A percentile compares a stretch with the other conserved stretches of the same genome.
These are phyloP conservation scores for Silurus aristotelis DNA, from an alignment of 2,797 vertebrate species.

Conservation along the genomic window DNA sequence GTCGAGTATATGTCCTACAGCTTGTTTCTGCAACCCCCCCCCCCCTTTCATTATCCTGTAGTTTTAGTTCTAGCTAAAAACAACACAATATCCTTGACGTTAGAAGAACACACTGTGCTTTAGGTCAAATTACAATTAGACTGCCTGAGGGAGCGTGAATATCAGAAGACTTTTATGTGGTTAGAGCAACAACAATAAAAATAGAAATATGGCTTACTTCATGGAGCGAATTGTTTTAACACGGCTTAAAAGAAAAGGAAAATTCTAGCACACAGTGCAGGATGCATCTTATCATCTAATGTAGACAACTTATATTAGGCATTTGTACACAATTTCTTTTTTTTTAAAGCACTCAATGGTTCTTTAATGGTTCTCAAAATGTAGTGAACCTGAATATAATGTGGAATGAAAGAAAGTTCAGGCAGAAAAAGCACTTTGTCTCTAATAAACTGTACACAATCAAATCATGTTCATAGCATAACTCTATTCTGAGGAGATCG, in stretches of 20 bases:
- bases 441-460: neutral
- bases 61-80: slow-evolving; percentile 12
- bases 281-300: neutral
- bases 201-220: slow-evolving; percentile 25
- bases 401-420: neutral
- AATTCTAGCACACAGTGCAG: neutral
- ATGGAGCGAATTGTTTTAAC: neutral
- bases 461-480: neutral
- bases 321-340: neutral
- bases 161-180: slow-evolving; percentile 22
- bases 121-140: slow-evolving; percentile 30
- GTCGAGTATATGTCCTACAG: neutral
- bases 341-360: neutral
- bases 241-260: neutral
- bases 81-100: slow-evolving; percentile 16
- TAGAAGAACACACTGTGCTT: slow-evolving; percentile 31
- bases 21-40: neutral
- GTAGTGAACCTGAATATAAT: neutral
- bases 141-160: slow-evolving; percentile 26
- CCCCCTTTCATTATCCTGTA: neutral
- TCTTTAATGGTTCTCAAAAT: neutral
- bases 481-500: neutral
- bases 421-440: neutral
- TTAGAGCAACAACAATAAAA: slow-evolving; percentile 40
- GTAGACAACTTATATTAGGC: neutral